phyloP scores from a whole-genome alignment of 1,140 invertebrate species.

The Megalonaias nervosa region DNA sequence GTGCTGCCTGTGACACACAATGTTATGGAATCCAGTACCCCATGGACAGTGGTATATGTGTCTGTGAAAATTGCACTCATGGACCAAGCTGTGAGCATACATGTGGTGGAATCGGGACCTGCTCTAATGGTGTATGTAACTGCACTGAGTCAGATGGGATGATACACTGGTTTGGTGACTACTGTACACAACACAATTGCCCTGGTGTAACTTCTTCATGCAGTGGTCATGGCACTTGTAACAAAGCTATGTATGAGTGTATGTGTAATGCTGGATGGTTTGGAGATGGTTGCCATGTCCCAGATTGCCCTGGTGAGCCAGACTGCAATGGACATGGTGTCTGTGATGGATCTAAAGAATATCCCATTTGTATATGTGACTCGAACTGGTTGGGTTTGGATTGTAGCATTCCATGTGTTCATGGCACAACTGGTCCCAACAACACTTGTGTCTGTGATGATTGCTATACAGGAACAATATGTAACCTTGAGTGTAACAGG shows the following conservation, averaged over 20 bases:
- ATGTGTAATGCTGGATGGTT: conserved; percentile 26
- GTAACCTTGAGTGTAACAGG: conserved; percentile 48
- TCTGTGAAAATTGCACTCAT: conserved; percentile 31
- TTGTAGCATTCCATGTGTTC: conserved; percentile 51
- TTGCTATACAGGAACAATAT: conserved; percentile 43
- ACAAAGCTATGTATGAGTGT: conserved; percentile 28
- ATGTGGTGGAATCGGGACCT: conserved; percentile 7
- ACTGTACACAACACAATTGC: conserved; percentile 8
- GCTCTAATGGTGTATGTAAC: no score
- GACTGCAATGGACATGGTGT: conserved; percentile 51
- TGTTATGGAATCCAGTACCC: conserved; percentile 48
- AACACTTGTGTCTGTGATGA: conserved; percentile 46
- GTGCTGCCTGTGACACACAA: conserved; percentile 43
- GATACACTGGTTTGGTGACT: no score
- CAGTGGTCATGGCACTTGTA: conserved; percentile 36
- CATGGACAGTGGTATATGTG: conserved; percentile 41
- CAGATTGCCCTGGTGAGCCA: conserved; percentile 59
- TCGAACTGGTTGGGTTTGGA: conserved; percentile 53
- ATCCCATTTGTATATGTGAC: conserved; percentile 49
- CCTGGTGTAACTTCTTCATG: conserved; percentile 25
- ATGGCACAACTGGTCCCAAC: conserved; percentile 40
- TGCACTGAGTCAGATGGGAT: no score
- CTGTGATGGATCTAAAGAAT: conserved; percentile 41
- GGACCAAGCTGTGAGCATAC: conserved; percentile 24
- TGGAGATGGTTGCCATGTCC: conserved; percentile 37